Evolutionary conservation across 2,797 vertebrate species (phyloP).

Genomic region (Bovichtus diacanthus): DNA sequence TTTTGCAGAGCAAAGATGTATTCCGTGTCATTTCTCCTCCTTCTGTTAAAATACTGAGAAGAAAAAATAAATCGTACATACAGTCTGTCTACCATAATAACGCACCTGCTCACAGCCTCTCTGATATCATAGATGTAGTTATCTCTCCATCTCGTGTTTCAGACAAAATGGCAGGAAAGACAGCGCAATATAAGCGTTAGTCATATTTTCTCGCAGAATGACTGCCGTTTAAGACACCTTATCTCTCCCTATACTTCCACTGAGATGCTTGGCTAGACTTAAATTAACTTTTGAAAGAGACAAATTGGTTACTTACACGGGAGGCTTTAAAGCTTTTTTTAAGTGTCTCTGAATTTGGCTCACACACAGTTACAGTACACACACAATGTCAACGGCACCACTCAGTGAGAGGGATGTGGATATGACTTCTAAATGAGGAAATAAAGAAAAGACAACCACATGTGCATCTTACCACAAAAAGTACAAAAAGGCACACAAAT

Average conservation of each 20-base stretch:
- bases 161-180: conserved; percentile 51
- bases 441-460: background rate
- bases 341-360: conserved; percentile 19
- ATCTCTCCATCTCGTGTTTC: conserved; percentile 61
- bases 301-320: conserved; percentile 49
- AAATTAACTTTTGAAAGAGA: conserved; percentile 53
- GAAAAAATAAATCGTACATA: conserved; percentile 55
- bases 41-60: conserved; percentile 56
- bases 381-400: background rate
- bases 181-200: conserved; percentile 32
- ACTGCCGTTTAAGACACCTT: conserved; percentile 52
- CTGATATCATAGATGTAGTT: conserved; percentile 70
- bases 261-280: conserved; percentile 41
- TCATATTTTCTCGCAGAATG: conserved; percentile 46
- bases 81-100: conserved; percentile 75
- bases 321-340: conserved; percentile 3
- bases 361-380: background rate
- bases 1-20: conserved; percentile 70
- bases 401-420: background rate
- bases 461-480: background rate
- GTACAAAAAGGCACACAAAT: background rate
- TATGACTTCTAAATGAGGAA: conserved; percentile 10
- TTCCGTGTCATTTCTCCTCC: conserved; percentile 62
- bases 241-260: conserved; percentile 43
- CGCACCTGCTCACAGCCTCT: conserved; percentile 73